Conservation (phyloP, 2,888 invertebrate species). For the Iphiclides podalirius region DNA sequence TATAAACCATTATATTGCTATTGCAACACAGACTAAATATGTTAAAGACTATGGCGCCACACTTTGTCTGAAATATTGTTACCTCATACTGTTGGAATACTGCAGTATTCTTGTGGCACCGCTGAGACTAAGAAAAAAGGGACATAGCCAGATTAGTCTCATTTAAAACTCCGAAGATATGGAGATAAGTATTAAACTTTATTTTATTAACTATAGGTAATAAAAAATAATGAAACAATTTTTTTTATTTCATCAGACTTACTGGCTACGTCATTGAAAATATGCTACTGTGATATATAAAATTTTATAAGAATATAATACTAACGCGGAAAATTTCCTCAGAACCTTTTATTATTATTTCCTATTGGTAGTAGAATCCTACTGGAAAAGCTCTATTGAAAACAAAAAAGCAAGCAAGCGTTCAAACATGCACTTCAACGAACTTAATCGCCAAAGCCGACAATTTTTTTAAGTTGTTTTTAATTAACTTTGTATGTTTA, state of each 20-base stretch:
- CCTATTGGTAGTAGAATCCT: neutral
- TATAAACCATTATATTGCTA: constrained; percentile 1
- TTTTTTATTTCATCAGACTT: neutral
- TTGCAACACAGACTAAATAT: constrained; percentile 17
- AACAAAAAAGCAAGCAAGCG: constrained; percentile 20
- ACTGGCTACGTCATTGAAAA: neutral
- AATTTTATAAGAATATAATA: too few species aligned
- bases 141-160: neutral
- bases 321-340: neutral
- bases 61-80: constrained; percentile 36
- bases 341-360: neutral
- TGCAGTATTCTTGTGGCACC: constrained; percentile 61
- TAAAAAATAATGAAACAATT: too few species aligned
- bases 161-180: too few species aligned
- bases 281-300: neutral
- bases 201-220: too few species aligned
- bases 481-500: too few species aligned
- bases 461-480: neutral
- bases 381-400: neutral
- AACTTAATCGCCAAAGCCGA: neutral
- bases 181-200: too few species aligned
- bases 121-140: constrained; percentile 5
- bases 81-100: constrained; percentile 70
- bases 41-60: constrained; percentile 8
- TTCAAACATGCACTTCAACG: constrained; percentile 17